Evolutionary conservation across 2,797 vertebrate species (phyloP), one percentile per base, ranked within the genome.

Genomic region (Leptoclinus maculatus): DNA sequence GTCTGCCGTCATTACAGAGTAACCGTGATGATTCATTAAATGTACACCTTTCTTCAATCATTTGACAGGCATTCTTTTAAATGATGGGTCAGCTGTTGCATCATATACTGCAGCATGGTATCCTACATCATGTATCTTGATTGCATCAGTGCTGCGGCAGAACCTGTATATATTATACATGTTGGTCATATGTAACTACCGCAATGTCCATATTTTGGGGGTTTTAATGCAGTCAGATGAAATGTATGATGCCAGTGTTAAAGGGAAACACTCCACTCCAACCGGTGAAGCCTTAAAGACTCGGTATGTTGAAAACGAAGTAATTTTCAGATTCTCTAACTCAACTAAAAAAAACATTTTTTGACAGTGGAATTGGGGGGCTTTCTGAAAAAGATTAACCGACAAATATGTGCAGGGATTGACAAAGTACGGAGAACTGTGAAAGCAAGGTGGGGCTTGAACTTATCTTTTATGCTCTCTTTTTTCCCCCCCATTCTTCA

Each of bases 401-500:
- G 1, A 49, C 29, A 36, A n/a, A 11, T 49, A 4, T 17, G 12
- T 21, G 19, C 27, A 56, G 0, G 1, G 13, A 54, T 23, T 12
- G 34, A 45, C 2, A 8, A 71, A 32, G n/a, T 71, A 49, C 41
- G 1, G n/a, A 49, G 16, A 59, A 5, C 4, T 45, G 39, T 34
- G 19, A 59, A 62, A 39, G 21, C 7, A 58, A 23, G 21, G 53
- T 32, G 54, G 67, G 38, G 53, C 34, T 58, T 74, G 38, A 66
- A 66, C 39, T 57, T 74, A 4, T 29, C 51, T 66, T 73, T 64
- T n/a, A 73, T 32, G 36, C 27, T 36, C 51, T 45, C 19, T 36
- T 57, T 45, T 27, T 25, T 23, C 5, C 39, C 39, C 11, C 36
- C 43, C 13, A 71, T 63, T 73, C 49, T 45, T 43, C 25, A 41